A percentile compares a stretch with the other conserved stretches of the same genome.
These are phyloP conservation scores for Dinoponera quadriceps DNA, from an alignment of 1,140 invertebrate genomes.

Conservation along the genomic window DNA sequence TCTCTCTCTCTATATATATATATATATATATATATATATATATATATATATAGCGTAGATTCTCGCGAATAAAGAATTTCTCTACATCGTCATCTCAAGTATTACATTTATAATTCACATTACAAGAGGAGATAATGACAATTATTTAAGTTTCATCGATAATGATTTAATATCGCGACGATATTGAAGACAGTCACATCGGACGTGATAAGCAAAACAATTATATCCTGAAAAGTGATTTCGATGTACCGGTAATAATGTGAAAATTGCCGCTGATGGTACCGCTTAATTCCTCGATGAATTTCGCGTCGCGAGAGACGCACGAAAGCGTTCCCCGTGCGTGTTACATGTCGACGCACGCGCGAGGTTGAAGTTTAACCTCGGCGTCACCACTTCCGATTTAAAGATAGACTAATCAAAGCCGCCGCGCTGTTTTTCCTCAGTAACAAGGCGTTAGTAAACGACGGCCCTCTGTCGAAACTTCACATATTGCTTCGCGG, in stretches of 20 bases:
- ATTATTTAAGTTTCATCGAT: no score
- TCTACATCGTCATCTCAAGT: no score
- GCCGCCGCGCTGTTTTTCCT: background rate
- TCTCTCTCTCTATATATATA: no score
- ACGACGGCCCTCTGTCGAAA: background rate
- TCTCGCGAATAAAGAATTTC: no score
- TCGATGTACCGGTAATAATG: background rate
- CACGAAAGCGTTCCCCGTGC: background rate
- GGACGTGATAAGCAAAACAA: no score
- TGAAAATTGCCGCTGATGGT: background rate
- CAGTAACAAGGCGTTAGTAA: background rate
- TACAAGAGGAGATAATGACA: no score
- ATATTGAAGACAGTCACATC: no score
- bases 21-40: no score
- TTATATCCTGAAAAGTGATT: background rate
- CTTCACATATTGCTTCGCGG: background rate
- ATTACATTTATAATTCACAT: no score
- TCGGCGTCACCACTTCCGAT: background rate
- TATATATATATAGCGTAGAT: no score
- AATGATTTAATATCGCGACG: no score
- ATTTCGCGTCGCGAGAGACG: background rate
- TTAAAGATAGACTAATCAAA: conserved; percentile 4
- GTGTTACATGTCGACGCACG: background rate
- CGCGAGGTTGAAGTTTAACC: conserved; percentile 14
- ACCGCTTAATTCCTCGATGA: background rate